Evolutionary conservation across 35 echinoderm and acorn worm genomes (phyloP), one percentile per base, ranked within the genome.

Genomic region (Hemicentrotus pulcherrimus): DNA sequence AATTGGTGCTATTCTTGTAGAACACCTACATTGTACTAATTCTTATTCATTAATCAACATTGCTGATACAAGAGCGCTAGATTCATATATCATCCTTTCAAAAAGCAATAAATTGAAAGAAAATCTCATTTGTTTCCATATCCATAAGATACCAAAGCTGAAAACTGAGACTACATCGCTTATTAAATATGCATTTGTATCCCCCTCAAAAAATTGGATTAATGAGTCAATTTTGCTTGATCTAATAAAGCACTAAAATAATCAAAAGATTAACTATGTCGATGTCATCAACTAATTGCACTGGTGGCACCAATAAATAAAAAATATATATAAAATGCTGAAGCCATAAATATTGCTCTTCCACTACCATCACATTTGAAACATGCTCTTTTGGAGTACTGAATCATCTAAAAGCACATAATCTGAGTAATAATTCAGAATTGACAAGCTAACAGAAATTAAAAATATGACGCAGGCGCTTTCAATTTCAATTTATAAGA

Each of bases 151-250:
- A 70, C 8, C 6, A 78, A 28, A 78, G 19, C 24, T 28, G 19
- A n/a, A 78, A 52, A 78, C 19, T 28, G 28, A 78, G 65, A 78
- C 65, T 78, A 78, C 65, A 78, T 78, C 65, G 19, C 22, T 55
- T 55, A 41, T 41, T 14, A 78, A 70, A 78, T 28, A 78, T n/a
- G 22, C 7, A 78, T 6, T 22, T 22, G 19, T 18, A 78, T 78
- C 65, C 5, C 15, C 15, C 65, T 41, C 35, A 3, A n/a, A 78
- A 78, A 59, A 78, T 78, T 78, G 18, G 22, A 78, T 78, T 28
- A 78, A 78, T 78, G 65, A 78, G 65, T 78, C 65, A 78, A n/a
- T 78, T 78, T 78, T 78, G 19, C 65, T 78, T 78, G 65, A 78
- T 78, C 0, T 28, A 78, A 78, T 78, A 22, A 78, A 78, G 22